These are phyloP conservation scores for Chaetogeoica ovagalla DNA, from an alignment of 2,888 invertebrate genomes.

Conservation along the genomic window DNA sequence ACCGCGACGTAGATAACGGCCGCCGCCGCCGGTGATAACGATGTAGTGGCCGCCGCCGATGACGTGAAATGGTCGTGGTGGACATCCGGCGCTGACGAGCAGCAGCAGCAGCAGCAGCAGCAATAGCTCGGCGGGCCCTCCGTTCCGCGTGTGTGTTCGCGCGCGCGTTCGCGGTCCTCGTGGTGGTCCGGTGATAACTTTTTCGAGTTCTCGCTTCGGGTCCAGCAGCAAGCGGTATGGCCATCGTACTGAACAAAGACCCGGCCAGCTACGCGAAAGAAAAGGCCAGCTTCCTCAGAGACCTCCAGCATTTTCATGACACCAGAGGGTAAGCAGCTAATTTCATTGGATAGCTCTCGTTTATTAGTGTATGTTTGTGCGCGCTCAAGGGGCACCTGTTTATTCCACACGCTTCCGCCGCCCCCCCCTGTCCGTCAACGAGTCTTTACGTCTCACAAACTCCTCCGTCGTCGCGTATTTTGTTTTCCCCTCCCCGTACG, in stretches of 20 bases:
- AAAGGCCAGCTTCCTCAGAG: slow-evolving; percentile 78
- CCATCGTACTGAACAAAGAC: slow-evolving; percentile 63
- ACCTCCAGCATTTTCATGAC: slow-evolving; percentile 87
- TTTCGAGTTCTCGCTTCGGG: background rate
- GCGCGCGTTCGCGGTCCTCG: slow-evolving; percentile 4
- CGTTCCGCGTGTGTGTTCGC: background rate
- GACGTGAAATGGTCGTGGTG: slow-evolving; percentile 34
- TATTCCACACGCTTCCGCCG: too few relatives aligned
- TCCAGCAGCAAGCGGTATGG: slow-evolving; percentile 54
- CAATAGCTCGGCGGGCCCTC: too few relatives aligned
- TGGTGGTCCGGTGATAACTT: slow-evolving; percentile 10
- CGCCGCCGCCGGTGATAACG: slow-evolving; percentile 49
- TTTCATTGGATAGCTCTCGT: too few relatives aligned
- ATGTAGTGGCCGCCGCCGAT: slow-evolving; percentile 34
- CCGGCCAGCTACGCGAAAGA: slow-evolving; percentile 76
- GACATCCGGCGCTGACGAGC: slow-evolving; percentile 44
- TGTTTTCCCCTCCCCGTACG: background rate
- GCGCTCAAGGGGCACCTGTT: background rate
- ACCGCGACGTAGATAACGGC: slow-evolving; percentile 51
- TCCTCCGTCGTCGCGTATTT: too few relatives aligned
- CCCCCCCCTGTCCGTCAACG: background rate
- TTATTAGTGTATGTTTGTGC: background rate
- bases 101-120: slow-evolving; percentile 18
- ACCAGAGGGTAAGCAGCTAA: slow-evolving; percentile 76
- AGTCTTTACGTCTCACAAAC: too few relatives aligned